Conservation (phyloP, 2,888 invertebrate genomes). For the Seira sanloemensis region DNA sequence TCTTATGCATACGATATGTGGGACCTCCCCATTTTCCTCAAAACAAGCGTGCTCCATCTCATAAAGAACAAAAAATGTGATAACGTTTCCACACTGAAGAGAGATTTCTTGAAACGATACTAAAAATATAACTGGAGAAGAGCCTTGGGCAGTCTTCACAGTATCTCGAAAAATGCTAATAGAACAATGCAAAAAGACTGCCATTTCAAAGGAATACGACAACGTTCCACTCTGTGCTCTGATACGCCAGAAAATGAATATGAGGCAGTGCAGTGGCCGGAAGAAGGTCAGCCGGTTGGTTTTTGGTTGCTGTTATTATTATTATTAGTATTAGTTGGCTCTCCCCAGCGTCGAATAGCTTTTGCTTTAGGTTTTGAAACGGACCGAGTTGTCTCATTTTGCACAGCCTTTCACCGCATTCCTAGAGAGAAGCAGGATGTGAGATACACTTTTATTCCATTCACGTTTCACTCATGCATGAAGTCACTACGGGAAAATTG, state of each 20-base stretch:
- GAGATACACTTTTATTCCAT: conserved; percentile 41
- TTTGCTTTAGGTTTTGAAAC: not conserved
- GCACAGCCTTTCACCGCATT: not conserved
- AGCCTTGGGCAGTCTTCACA: not conserved
- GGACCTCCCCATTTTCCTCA: too few species aligned
- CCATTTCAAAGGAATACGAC: not conserved
- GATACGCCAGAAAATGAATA: conserved; percentile 22
- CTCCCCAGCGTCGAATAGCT: not conserved
- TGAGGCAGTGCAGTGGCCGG: conserved; percentile 52
- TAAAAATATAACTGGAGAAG: not conserved
- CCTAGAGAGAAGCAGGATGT: not conserved
- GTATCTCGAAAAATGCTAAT: not conserved
- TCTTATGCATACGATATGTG: not conserved
- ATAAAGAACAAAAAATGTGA: not conserved
- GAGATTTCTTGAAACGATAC: conserved; percentile 4
- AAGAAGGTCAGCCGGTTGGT: conserved; percentile 39
- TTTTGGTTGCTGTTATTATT: not conserved
- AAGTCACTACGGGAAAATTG: conserved; percentile 15
- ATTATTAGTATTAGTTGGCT: too few species aligned
- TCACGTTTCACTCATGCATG: conserved; percentile 52
- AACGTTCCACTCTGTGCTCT: conserved; percentile 13
- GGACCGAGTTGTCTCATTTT: not conserved
- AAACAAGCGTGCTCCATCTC: too few species aligned
- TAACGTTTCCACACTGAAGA: not conserved
- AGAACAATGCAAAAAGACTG: not conserved